Base-by-base conservation (phyloP, 37 sponge, comb jelly and placozoan species). In the Haliclona indistincta region DNA sequence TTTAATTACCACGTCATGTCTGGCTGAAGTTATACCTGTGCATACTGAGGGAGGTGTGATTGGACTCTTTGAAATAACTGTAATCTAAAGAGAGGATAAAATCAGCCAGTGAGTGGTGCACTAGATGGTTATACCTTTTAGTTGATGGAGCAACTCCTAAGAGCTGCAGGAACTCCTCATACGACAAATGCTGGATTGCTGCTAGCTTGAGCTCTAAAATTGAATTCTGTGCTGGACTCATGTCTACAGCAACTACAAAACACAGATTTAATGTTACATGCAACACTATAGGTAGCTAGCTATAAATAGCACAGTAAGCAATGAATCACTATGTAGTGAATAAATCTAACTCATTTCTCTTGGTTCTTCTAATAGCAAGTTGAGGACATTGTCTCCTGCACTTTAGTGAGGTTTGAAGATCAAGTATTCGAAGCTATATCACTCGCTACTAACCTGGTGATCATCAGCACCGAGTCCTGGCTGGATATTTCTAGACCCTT, bases 181-280 rank as follows among this genome's bases (percentile, higher is more conserved):
- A 39, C 15, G 36, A 0, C 25, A 82, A 66, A 11, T 47, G 8
- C 33, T 22, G 42, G 45, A 88, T 88, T n/a, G 77, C 89, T 26
- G 83, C 68, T 25, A 88, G 52, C 56, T 88, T 88, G 10, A 88
- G 54, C 62, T 88, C 83, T 58, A 88, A 43, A 22, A 82, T 5
- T 33, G 78, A 39, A 68, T 77, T 88, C 74, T 88, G 89, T 26
- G 83, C 89, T 36, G 15, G 32, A 44, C 83, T 88, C 83, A 88
- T 77, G 53, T 88, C 89, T 36, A 88, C 45, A 67, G 89, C 73
- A 64, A 76, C 81, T 81, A 38, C 8, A 64, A 15, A 11, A 45
- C 37, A 65, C 13, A n/a, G 11, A 35, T 65, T 65, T 28, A 65
- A 35, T 39, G 13, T 8, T 4, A 36, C 11, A 22, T 65, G 38